phyloP scores from a whole-genome alignment of 2,888 invertebrate genomes.

The Periphyllus acericola region DNA sequence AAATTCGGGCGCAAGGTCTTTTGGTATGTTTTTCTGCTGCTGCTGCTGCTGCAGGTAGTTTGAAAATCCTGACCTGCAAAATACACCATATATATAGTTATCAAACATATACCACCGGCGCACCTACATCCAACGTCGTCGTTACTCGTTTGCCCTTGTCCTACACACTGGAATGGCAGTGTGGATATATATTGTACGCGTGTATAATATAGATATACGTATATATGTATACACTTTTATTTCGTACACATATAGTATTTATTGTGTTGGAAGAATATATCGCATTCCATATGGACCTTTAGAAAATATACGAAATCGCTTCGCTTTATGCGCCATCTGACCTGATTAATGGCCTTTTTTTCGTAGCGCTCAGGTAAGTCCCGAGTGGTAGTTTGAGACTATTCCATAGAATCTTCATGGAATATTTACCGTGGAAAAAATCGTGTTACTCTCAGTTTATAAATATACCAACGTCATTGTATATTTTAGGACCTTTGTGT shows the following conservation, averaged over 20 bases:
- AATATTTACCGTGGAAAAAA: constrained; percentile 14
- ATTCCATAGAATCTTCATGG: neutral
- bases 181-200: neutral
- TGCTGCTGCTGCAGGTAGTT: constrained; percentile 14
- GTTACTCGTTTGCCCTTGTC: constrained; percentile 29
- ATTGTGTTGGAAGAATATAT: neutral
- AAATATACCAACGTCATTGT: neutral
- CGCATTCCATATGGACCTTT: neutral
- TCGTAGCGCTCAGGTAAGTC: neutral
- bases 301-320: neutral
- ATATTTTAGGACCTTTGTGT: neutral
- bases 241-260: neutral
- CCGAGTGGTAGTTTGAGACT: neutral
- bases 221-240: neutral
- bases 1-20: neutral
- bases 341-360: constrained; percentile 38
- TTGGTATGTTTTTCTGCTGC: neutral
- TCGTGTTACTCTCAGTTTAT: neutral
- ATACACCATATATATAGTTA: constrained; percentile 15
- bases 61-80: constrained; percentile 50
- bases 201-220: neutral
- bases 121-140: neutral
- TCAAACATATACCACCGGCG: neutral
- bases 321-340: neutral
- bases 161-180: neutral